phyloP scores from a whole-genome alignment of 2,797 vertebrate genomes.

The Nyctibius grandis region DNA sequence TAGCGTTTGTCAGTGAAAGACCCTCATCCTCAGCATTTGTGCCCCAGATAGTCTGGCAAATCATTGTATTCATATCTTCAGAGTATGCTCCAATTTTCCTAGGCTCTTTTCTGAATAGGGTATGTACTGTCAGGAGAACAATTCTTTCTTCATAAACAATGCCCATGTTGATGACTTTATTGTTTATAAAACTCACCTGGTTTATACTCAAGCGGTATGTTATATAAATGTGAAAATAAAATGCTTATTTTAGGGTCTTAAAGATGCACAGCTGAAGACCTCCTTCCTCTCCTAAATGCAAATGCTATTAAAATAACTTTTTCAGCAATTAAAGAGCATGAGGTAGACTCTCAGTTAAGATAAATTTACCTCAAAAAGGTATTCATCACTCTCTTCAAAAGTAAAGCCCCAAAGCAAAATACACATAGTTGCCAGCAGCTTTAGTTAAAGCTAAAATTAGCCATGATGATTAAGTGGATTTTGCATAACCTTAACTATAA shows the following conservation, averaged over 20 bases:
- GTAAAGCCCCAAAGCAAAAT: slow-evolving; percentile 60
- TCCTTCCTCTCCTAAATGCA: slow-evolving; percentile 31
- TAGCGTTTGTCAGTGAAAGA: not conserved
- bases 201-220: slow-evolving; percentile 15
- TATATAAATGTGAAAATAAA: slow-evolving; percentile 36
- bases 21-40: not conserved
- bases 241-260: slow-evolving; percentile 23
- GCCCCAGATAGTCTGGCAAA: not conserved
- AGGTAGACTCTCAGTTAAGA: slow-evolving; percentile 59
- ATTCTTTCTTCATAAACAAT: not conserved
- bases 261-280: slow-evolving; percentile 17
- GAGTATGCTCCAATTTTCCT: not conserved
- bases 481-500: slow-evolving; percentile 65
- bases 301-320: slow-evolving; percentile 50
- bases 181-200: not conserved
- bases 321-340: slow-evolving; percentile 59
- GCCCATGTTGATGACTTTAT: not conserved
- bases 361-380: slow-evolving; percentile 63
- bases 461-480: slow-evolving; percentile 70
- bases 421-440: slow-evolving; percentile 49
- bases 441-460: slow-evolving; percentile 71
- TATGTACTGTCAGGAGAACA: not conserved
- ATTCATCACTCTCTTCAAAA: slow-evolving; percentile 56
- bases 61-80: not conserved
- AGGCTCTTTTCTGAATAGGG: not conserved